phyloP scores from a whole-genome alignment of 2,888 invertebrate genomes.

The Limnephilus lunatus region DNA sequence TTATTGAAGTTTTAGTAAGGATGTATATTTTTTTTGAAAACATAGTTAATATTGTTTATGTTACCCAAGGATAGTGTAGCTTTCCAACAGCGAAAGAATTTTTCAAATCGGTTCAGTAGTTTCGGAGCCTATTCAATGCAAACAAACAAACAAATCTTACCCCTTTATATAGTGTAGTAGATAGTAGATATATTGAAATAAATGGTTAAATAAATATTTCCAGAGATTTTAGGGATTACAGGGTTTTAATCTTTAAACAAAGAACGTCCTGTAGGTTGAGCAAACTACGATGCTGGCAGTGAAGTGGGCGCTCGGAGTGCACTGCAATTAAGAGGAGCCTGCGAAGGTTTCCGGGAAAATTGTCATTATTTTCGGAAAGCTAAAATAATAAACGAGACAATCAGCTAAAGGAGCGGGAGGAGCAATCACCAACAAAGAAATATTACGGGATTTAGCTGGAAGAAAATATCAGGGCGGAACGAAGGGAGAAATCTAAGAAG shows the following conservation, averaged over 20 bases:
- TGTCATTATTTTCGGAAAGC: conserved; percentile 50
- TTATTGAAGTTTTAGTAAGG: too few species aligned
- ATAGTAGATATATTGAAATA: too few species aligned
- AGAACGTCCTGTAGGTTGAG: background rate
- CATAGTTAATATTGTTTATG: too few species aligned
- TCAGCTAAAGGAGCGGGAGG: conserved; percentile 19
- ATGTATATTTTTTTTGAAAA: too few species aligned
- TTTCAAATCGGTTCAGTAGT: too few species aligned
- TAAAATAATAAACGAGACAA: conserved; percentile 46
- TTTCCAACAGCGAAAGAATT: too few species aligned
- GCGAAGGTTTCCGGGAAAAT: conserved; percentile 37
- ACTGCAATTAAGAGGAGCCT: conserved; percentile 44
- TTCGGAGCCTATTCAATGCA: too few species aligned
- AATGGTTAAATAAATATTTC: too few species aligned
- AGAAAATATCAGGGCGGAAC: background rate
- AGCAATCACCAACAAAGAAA: conserved; percentile 21
- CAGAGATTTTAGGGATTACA: too few species aligned
- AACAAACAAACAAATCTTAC: too few species aligned
- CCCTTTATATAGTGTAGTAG: too few species aligned
- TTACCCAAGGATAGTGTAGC: too few species aligned
- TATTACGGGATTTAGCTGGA: background rate
- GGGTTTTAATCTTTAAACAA: background rate
- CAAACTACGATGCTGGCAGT: background rate
- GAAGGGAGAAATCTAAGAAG: background rate
- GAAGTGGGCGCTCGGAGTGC: conserved; percentile 28